Base-by-base conservation (phyloP, 2,888 invertebrate genomes). In the Exephanes ischioxanthus region DNA sequence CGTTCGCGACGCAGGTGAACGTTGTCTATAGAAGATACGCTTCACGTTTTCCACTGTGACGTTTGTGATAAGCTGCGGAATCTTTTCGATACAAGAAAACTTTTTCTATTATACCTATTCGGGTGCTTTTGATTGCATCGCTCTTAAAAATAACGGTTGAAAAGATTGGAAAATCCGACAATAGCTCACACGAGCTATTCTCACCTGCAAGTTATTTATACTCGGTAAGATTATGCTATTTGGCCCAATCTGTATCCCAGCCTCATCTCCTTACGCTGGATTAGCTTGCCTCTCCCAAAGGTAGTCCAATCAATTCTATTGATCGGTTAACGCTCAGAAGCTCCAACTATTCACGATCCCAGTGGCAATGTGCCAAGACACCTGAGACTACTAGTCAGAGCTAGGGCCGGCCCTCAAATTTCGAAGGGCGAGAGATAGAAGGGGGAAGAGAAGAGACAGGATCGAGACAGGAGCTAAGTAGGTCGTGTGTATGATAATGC, bases 401-500 rank as follows among this genome's bases (percentile, higher is more conserved):
- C 86, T 87, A 75, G 85, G 87, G 89, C 88, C 90, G 87, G 88
- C 86, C 86, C 87, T 88, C 86, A 87, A 84, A 87, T 88, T 89
- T 48, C 88, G 87, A 86, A 86, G 85, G 68, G 87, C 79, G 87
- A 86, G 75, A 86, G 87, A 51, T 58, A 84, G 19, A 11, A 71
- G 53, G 30, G 53, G 30, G 58, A 61, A 75, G 63, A 45, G 30
- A 63, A 63, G 63, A 63, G 78, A 48, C 61, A 58, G 66, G 87
- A 85, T 88, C 87, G 78, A 88, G 89, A 79, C 83, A 73, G 85
- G 81, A 86, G 87, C 89, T 92, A 93, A 94, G 91, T 93, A 93
- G 93, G 92, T 94, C 94, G 93, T 94, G 93, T 91, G 92, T 93
- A 94, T 94, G 94, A 93, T 94, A 94, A 94, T 93, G 91, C 88